phyloP scores from a whole-genome alignment of 2,888 invertebrate species.

The Pocota personata region DNA sequence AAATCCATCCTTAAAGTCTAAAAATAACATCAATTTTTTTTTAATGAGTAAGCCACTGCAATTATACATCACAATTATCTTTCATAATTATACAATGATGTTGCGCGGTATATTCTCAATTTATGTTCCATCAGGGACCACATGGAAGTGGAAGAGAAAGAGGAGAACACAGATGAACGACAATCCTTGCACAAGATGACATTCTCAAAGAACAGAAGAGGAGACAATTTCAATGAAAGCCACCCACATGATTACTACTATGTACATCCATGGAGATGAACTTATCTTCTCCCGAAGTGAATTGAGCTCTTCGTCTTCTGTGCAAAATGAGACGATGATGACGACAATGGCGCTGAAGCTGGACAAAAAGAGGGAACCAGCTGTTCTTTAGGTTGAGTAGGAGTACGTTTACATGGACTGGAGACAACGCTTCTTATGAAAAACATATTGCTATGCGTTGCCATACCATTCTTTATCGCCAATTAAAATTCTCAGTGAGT shows the following conservation, averaged over 20 bases:
- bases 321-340: neutral
- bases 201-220: neutral
- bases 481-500: conserved; percentile 57
- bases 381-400: conserved; percentile 17
- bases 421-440: conserved; percentile 12
- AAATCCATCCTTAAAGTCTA: conserved; percentile 1
- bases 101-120: conserved; percentile 30
- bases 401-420: neutral
- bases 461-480: conserved; percentile 48
- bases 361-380: conserved; percentile 8
- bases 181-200: conserved; percentile 22
- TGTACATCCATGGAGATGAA: conserved; percentile 5
- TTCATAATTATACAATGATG: conserved; percentile 55
- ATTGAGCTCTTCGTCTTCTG: conserved; percentile 24
- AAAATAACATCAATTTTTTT: conserved; percentile 19
- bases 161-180: neutral
- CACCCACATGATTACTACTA: conserved; percentile 61
- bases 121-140: conserved; percentile 15
- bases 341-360: neutral
- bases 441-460: conserved; percentile 29
- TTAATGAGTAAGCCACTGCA: conserved; percentile 43
- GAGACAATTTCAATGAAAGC: conserved; percentile 57
- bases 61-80: conserved; percentile 58
- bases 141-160: neutral
- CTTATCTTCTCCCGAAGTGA: conserved; percentile 3